Conservation (phyloP, 2,888 invertebrate species). For the Parnassius apollo region DNA sequence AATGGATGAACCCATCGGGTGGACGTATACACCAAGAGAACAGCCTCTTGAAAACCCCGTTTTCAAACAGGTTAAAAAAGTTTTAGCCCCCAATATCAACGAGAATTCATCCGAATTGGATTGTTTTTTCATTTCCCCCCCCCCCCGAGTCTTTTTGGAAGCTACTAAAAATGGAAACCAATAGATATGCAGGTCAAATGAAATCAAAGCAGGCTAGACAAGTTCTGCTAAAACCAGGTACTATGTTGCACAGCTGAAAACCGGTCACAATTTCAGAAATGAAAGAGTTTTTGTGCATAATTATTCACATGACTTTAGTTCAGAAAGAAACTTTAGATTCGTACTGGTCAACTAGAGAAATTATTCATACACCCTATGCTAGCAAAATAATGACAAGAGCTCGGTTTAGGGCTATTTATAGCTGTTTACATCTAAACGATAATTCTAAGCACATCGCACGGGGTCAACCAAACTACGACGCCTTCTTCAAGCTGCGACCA, state of each 20-base stretch:
- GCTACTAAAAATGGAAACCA: slow-evolving; percentile 22
- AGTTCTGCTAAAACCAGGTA: slow-evolving; percentile 21
- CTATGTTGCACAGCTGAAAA: slow-evolving; percentile 28
- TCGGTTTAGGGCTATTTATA: background rate
- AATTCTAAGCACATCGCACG: slow-evolving; percentile 10
- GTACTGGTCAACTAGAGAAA: slow-evolving; percentile 32
- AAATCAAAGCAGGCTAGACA: slow-evolving; percentile 22
- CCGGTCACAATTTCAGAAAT: slow-evolving; percentile 26
- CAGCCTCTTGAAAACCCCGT: background rate
- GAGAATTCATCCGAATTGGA: slow-evolving; percentile 24
- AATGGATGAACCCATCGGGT: no score
- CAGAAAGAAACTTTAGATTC: slow-evolving; percentile 32
- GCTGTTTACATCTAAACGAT: background rate
- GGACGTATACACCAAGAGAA: no score
- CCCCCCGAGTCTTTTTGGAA: slow-evolving; percentile 21
- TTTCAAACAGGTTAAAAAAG: background rate
- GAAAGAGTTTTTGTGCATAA: slow-evolving; percentile 20
- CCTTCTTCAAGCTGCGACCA: background rate
- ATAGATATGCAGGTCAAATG: slow-evolving; percentile 23
- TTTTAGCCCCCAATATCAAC: background rate
- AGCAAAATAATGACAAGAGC: background rate
- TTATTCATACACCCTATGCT: slow-evolving; percentile 31
- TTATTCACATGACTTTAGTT: background rate
- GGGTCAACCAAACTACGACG: slow-evolving; percentile 27
- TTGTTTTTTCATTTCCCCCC: slow-evolving; percentile 25